Base-by-base conservation (phyloP, 2,888 invertebrate species). In the Lypha dubia region DNA sequence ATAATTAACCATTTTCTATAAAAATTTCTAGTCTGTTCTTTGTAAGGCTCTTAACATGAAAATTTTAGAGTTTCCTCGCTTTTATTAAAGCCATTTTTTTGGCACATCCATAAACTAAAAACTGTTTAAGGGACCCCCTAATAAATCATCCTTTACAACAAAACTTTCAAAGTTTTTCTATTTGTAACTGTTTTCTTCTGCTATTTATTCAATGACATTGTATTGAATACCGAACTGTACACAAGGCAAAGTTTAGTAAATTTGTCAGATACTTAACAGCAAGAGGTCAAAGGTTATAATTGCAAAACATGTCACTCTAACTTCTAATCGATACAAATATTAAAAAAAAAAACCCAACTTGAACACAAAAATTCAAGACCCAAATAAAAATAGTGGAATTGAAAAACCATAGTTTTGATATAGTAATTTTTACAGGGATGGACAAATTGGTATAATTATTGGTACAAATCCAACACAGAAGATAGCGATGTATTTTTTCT, bases 271-370 rank as follows among this genome's bases (percentile, higher is more conserved):
- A 28, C 11, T 17, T 20, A 46, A 1, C 9, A 65, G 17, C 28
- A 32, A 46, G 17, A 65, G 28, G 46, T 65, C 46, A 65, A 65
- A 46, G 63, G 46, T 65, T 65, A 28, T 9, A 44, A 65, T 28
- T 11, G 15, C n/a, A 65, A 65, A 28, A 46, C n/a, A 28, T 17
- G 15, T 62, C 22, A 44, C 24, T n/a, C n/a, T 63, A 24, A 44
- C 13, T 35, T 58, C 4, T 35, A 20, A 35, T 35, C 63, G 35
- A 24, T 41, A 41, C 41, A 41, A 41, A 22, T 51, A 51, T 7
- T 20, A 49, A 49, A 51, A 13, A 13, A 13, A 13, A 41, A 41
- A n/a, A n/a, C n/a, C n/a, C 11, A 3, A 13, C 3, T 41, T 13
- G 41, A 41, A 41, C 11, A 41, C 1, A 41, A 41, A 13, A 6